These are phyloP conservation scores for Neodontobutis hainanensis DNA, from an alignment of 2,113 vertebrate genomes.

Conservation along the genomic window DNA sequence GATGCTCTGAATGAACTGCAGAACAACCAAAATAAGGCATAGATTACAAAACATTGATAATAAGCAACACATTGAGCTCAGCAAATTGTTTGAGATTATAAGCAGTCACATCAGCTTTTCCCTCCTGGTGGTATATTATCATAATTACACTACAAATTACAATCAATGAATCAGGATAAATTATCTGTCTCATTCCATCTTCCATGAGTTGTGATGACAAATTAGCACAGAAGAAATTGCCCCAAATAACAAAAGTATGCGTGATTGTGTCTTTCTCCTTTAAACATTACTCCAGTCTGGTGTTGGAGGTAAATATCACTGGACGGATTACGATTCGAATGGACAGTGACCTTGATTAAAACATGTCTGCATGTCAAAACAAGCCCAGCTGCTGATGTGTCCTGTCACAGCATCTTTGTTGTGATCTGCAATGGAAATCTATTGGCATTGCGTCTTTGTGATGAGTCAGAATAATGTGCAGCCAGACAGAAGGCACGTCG, in stretches of 20 bases:
- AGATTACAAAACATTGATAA: neutral
- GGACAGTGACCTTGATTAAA: conserved; percentile 18
- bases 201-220: conserved; percentile 54
- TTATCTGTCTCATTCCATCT: conserved; percentile 57
- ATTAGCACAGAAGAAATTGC: conserved; percentile 48
- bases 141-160: conserved; percentile 64
- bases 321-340: conserved; percentile 17
- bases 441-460: conserved; percentile 14
- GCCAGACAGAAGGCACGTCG: conserved; percentile 28
- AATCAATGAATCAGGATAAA: conserved; percentile 67
- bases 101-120: conserved; percentile 30
- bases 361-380: conserved; percentile 13
- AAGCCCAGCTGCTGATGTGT: neutral
- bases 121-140: conserved; percentile 62
- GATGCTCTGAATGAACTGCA: neutral
- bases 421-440: neutral
- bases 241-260: conserved; percentile 43
- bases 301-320: conserved; percentile 22
- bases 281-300: conserved; percentile 17
- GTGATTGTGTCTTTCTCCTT: conserved; percentile 33
- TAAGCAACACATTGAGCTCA: conserved; percentile 7
- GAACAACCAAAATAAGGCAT: conserved; percentile 7
- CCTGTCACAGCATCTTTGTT: neutral
- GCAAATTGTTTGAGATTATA: conserved; percentile 35
- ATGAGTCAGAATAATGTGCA: conserved; percentile 26